phyloP scores from a whole-genome alignment of 2,888 invertebrate species.

The Platynereis dumerilii region DNA sequence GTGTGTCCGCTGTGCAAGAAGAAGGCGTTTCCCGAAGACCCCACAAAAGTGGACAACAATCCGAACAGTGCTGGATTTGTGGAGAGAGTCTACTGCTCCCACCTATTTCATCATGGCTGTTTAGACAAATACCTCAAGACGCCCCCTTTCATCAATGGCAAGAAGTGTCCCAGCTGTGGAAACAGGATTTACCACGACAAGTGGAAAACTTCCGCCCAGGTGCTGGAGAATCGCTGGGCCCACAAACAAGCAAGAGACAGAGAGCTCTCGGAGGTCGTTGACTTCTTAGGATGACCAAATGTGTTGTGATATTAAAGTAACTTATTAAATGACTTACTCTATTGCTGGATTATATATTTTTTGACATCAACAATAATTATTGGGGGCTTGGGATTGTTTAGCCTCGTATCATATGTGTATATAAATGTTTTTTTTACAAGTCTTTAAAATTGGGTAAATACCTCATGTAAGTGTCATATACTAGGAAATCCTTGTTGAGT shows the following conservation, averaged over 20 bases:
- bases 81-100: slow-evolving; percentile 77
- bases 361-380: no score
- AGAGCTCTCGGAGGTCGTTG: slow-evolving; percentile 78
- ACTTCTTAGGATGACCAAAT: slow-evolving; percentile 67
- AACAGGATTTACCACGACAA: slow-evolving; percentile 76
- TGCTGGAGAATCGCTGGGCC: slow-evolving; percentile 79
- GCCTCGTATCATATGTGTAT: no score
- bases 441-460: no score
- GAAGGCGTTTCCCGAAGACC: slow-evolving; percentile 70
- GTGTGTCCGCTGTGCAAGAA: slow-evolving; percentile 72
- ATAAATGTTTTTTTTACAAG: no score
- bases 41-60: slow-evolving; percentile 66
- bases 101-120: slow-evolving; percentile 76
- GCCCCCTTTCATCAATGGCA: slow-evolving; percentile 72
- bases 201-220: slow-evolving; percentile 74
- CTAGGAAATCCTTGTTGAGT: no score
- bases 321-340: no score
- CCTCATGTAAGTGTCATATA: no score
- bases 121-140: slow-evolving; percentile 74
- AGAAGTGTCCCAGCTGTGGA: slow-evolving; percentile 72
- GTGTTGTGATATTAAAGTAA: no score
- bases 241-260: slow-evolving; percentile 77
- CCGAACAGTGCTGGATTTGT: slow-evolving; percentile 67
- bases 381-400: no score
- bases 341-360: no score